phyloP scores from a whole-genome alignment of 92 coral and sea anemone genomes.

The Paramuricea clavata region DNA sequence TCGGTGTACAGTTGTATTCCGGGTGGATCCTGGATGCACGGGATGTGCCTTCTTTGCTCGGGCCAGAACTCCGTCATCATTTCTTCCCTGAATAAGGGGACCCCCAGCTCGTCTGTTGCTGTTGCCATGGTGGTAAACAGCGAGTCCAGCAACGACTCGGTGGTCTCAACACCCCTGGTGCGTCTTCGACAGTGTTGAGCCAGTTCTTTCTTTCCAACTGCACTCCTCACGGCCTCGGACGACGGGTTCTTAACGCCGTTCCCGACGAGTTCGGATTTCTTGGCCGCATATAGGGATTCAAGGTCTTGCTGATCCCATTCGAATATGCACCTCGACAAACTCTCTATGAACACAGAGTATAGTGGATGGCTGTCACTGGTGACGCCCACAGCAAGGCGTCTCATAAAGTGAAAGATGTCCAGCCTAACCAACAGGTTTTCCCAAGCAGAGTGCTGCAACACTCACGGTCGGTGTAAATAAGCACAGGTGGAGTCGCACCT shows the following conservation, averaged over 20 bases:
- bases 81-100: slow-evolving; percentile 13
- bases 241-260: background rate
- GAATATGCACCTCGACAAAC: slow-evolving; percentile 47
- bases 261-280: slow-evolving; percentile 21
- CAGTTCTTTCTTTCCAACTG: slow-evolving; percentile 29
- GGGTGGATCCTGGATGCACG: slow-evolving; percentile 50
- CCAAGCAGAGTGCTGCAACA: slow-evolving; percentile 69
- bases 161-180: slow-evolving; percentile 55
- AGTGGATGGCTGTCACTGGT: slow-evolving; percentile 68
- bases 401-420: slow-evolving; percentile 67
- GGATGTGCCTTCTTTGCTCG: slow-evolving; percentile 33
- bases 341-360: slow-evolving; percentile 59
- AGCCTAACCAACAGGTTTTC: no score
- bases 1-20: slow-evolving; percentile 22
- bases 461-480: slow-evolving; percentile 67
- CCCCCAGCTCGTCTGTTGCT: slow-evolving; percentile 55
- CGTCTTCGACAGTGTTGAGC: slow-evolving; percentile 40
- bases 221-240: background rate
- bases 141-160: slow-evolving; percentile 25
- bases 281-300: no score
- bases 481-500: background rate
- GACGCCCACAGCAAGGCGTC: slow-evolving; percentile 52
- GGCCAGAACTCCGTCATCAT: background rate
- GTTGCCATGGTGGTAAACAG: slow-evolving; percentile 52
- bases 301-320: no score